A percentile compares a stretch with the other conserved stretches of the same genome.
phyloP scores from a whole-genome alignment of 2,797 vertebrate species.

The Platalea minor region DNA sequence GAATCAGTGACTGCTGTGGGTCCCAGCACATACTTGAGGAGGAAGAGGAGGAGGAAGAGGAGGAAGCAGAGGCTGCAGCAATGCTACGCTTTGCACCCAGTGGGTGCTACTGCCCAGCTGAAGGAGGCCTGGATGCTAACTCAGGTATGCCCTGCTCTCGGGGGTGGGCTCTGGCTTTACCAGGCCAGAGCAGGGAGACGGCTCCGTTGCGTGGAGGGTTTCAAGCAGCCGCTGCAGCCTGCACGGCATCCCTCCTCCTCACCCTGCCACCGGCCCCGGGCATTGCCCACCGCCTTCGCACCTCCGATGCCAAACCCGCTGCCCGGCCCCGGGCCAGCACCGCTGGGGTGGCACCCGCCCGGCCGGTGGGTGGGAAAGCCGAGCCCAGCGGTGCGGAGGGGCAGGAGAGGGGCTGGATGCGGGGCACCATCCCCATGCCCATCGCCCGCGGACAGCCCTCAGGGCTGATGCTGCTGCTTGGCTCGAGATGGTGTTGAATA shows the following conservation, averaged over 20 bases:
- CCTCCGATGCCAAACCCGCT: neutral
- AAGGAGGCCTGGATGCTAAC: neutral
- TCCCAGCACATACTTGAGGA: neutral
- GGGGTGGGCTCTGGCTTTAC: neutral
- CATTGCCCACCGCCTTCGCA: neutral
- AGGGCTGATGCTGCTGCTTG: neutral
- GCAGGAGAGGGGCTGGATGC: neutral
- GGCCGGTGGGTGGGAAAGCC: rapidly evolving
- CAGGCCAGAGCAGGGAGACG: neutral
- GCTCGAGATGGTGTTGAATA: neutral
- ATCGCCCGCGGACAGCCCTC: rapidly evolving
- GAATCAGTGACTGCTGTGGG: neutral
- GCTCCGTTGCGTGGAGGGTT: neutral
- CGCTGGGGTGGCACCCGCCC: rapidly evolving
- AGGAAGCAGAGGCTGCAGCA: neutral
- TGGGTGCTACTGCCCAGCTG: neutral
- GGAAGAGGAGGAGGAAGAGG: neutral
- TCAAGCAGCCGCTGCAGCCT: neutral
- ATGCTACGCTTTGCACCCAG: rapidly evolving
- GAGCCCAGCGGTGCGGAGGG: neutral
- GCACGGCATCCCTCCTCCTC: neutral
- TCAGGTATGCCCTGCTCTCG: neutral
- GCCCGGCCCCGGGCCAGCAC: neutral
- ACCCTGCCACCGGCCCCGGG: rapidly evolving
- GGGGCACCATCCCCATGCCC: neutral